A percentile compares a stretch with the other conserved stretches of the same genome.
Conservation (phyloP, 2,113 vertebrate genomes). For the Oryzias melastigma region DNA sequence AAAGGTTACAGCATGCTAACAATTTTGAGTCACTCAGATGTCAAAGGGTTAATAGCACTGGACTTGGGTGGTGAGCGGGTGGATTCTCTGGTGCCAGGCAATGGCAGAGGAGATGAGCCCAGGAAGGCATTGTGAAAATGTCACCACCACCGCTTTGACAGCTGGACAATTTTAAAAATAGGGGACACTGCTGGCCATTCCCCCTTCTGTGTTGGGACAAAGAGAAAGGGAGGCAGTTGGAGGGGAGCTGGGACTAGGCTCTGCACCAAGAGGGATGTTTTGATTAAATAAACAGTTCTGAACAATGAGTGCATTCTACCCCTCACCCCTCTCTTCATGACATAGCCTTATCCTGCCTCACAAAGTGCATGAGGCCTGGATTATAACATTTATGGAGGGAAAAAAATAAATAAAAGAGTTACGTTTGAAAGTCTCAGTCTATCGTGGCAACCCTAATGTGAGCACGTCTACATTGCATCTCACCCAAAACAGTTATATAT, state of each 20-base stretch:
- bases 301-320: constrained; percentile 79
- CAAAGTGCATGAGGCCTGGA: constrained; percentile 41
- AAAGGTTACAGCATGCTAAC: too few relatives aligned
- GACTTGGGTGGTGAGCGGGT: background rate
- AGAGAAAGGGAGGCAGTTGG: constrained; percentile 47
- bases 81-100: constrained; percentile 39
- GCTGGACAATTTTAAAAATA: constrained; percentile 80
- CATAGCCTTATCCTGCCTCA: constrained; percentile 50
- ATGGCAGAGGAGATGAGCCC: constrained; percentile 61
- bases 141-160: constrained; percentile 80
- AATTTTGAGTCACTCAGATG: too few relatives aligned
- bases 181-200: constrained; percentile 69
- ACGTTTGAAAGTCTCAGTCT: constrained; percentile 61
- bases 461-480: constrained; percentile 91
- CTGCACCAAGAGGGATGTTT: constrained; percentile 64
- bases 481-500: constrained; percentile 79
- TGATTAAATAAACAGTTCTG: constrained; percentile 79
- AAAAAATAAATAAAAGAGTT: background rate
- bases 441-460: constrained; percentile 98
- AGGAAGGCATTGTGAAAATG: constrained; percentile 77
- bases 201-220: constrained; percentile 73
- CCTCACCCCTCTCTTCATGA: constrained; percentile 50
- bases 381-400: constrained; percentile 4
- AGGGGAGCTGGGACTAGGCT: constrained; percentile 53
- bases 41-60: too few relatives aligned